Conservation (phyloP, 2,113 vertebrate species). For the Ceratotherium simum region DNA sequence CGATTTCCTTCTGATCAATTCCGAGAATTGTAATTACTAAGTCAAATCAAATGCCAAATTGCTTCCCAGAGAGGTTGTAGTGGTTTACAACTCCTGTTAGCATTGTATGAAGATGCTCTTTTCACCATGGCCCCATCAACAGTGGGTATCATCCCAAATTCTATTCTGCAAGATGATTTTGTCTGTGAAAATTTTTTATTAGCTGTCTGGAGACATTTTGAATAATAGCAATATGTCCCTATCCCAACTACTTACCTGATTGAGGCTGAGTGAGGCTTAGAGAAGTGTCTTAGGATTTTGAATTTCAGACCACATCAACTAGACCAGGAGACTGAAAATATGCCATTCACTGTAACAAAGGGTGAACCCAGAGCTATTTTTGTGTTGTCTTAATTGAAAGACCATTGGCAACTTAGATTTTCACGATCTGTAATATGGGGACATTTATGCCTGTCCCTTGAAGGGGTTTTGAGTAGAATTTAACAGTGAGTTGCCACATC, state of each 20-base stretch:
- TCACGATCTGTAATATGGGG: neutral
- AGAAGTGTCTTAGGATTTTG: neutral
- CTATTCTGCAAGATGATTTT: neutral
- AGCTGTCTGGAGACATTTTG: neutral
- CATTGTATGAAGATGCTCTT: neutral
- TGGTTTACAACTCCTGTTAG: neutral
- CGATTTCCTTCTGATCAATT: conserved; percentile 22
- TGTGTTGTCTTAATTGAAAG: conserved; percentile 34
- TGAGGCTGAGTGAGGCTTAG: neutral
- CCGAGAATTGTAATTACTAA: conserved; percentile 7
- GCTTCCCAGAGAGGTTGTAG: neutral
- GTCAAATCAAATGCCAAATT: neutral
- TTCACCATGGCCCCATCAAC: neutral
- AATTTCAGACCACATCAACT: neutral
- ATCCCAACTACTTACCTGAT: neutral
- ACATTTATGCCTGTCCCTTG: neutral
- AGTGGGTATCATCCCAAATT: neutral
- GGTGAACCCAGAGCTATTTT: neutral
- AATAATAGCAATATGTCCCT: neutral
- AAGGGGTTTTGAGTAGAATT: neutral
- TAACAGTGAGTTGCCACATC: neutral
- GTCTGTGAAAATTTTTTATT: neutral
- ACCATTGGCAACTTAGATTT: neutral
- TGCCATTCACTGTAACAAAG: neutral
- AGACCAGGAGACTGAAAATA: neutral